Evolutionary conservation across 92 coral and sea anemone genomes (phyloP), one percentile per base, ranked within the genome.

Genomic region (Phymanthus crucifer): DNA sequence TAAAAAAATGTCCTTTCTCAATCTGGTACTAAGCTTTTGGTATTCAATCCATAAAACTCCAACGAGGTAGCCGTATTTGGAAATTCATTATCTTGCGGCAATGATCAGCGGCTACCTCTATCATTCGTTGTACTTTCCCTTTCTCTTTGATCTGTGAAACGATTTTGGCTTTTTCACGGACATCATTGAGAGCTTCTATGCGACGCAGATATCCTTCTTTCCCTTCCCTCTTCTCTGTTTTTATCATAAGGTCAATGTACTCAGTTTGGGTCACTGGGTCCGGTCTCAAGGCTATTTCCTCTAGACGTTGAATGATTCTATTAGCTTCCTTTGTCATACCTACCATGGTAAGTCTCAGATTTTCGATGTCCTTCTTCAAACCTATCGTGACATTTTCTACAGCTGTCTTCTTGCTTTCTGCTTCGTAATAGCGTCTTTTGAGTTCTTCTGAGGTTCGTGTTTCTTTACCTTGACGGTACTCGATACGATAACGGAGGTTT

Each of bases 251-350:
- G 24, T 86, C 90, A 40, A 86, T 64, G 71, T 86, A 82, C 37
- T 86, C 70, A 0, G 72, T 75, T 24, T 71, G 70, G 1, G 90
- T 46, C 9, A 86, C 57, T 8, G 86, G 90, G 31, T 76, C 76
- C 11, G 86, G 86, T 32, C 77, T 86, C 34, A 86, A 80, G 34
- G 90, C 86, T 43, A 86, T 86, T 52, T 81, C 78, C 27, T 80
- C 73, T 14, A 86, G 70, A 46, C 80, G 56, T 0, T 34, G 1
- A 76, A 76, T 23, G 50, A 68, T 18, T 3, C 16, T 35, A 35
- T 32, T 76, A 0, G 80, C 71, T 17, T 40, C 10, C 21, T 21
- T 56, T 2, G 61, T 34, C 32, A 57, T 76, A 11, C 5, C 33
- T 23, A 33, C 58, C 1, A 76, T 52, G 0, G 2, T 24, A 35